Conservation (phyloP, 2,888 invertebrate genomes). For the Pandemis corylana region DNA sequence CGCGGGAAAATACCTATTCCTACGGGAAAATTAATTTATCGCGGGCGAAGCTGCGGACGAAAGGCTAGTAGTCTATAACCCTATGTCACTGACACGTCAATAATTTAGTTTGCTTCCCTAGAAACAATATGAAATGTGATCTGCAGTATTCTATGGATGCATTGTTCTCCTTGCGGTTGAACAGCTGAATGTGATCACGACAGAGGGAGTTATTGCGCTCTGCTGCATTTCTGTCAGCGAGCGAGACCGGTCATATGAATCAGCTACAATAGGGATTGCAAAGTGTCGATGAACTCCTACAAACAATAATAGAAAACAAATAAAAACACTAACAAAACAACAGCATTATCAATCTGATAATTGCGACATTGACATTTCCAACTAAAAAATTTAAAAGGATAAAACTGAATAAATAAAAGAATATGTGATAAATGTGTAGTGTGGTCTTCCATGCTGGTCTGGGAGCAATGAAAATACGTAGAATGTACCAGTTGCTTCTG, state of each 20-base stretch:
- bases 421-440: no score
- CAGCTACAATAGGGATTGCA: constrained; percentile 6
- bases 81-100: background rate
- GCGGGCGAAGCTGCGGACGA: no score
- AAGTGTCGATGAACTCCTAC: background rate
- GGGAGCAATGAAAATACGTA: no score
- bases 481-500: no score
- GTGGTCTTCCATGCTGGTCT: no score
- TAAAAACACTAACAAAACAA: background rate
- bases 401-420: background rate
- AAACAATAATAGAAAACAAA: background rate
- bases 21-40: no score
- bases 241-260: constrained; percentile 21
- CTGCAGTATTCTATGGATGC: background rate
- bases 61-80: no score
- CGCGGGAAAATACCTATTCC: no score
- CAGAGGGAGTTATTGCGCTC: constrained; percentile 29
- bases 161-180: constrained; percentile 5
- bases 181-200: constrained; percentile 10
- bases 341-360: background rate
- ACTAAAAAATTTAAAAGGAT: background rate
- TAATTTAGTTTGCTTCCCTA: background rate
- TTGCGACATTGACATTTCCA: background rate
- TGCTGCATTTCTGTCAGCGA: constrained; percentile 43
- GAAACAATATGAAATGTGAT: background rate